phyloP scores from a whole-genome alignment of 1,140 invertebrate species.

The Pseudomyrmex concolor region DNA sequence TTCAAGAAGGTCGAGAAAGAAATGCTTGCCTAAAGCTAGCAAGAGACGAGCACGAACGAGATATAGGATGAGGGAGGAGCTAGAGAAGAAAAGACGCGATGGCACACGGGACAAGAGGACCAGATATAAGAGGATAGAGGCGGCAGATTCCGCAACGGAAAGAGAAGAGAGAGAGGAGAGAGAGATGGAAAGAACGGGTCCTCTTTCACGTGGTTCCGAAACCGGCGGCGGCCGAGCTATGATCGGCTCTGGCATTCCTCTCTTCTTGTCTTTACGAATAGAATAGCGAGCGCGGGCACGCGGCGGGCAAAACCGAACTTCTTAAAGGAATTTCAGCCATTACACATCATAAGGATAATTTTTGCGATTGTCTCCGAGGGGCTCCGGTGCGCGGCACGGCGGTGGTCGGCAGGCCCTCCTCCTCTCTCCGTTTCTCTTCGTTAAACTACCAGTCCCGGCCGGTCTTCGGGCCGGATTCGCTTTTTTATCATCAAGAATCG shows the following conservation, averaged over 20 bases:
- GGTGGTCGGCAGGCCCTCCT: constrained; percentile 20
- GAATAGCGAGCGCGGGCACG: constrained; percentile 67
- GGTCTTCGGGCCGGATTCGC: constrained; percentile 17
- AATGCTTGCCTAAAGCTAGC: constrained; percentile 66
- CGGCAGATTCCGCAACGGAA: constrained; percentile 80
- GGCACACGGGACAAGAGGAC: constrained; percentile 56
- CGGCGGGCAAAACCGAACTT: constrained; percentile 59
- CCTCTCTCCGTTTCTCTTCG: constrained; percentile 61
- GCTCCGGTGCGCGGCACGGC: background rate
- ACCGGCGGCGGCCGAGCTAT: constrained; percentile 78
- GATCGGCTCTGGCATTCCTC: constrained; percentile 83
- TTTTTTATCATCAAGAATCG: constrained; percentile 77
- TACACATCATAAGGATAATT: constrained; percentile 83
- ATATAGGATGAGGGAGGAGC: too few relatives aligned
- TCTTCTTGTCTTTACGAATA: constrained; percentile 75
- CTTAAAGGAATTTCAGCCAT: constrained; percentile 82
- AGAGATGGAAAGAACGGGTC: constrained; percentile 49
- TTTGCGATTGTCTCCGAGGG: constrained; percentile 80
- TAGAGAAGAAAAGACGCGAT: constrained; percentile 43
- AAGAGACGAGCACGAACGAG: constrained; percentile 15
- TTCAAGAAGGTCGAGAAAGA: constrained; percentile 71
- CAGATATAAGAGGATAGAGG: constrained; percentile 69
- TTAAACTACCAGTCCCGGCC: constrained; percentile 70
- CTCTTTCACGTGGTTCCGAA: constrained; percentile 77
- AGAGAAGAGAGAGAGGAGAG: constrained; percentile 48